A percentile compares a stretch with the other conserved stretches of the same genome.
Evolutionary conservation across 92 coral and sea anemone genomes (phyloP).

Genomic region (Pocillopora meandrina): DNA sequence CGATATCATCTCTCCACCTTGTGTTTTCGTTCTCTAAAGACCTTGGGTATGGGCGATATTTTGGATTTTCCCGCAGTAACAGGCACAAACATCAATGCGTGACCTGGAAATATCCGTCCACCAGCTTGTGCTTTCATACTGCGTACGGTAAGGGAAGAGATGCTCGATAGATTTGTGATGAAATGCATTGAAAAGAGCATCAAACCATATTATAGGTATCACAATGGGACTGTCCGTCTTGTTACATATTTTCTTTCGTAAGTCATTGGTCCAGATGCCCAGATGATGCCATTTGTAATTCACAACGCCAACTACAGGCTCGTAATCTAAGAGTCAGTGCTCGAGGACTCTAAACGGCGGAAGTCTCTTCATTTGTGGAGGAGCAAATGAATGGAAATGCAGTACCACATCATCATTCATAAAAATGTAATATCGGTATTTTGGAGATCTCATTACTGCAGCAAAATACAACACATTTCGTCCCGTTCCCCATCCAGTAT

Average conservation of each 20-base stretch:
- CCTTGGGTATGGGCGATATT: background rate
- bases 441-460: too few species aligned
- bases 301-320: conserved; percentile 19
- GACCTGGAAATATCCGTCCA: conserved; percentile 32
- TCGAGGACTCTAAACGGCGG: too few species aligned
- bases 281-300: background rate
- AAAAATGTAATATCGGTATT: too few species aligned
- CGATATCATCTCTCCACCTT: background rate
- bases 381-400: too few species aligned
- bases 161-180: conserved; percentile 30
- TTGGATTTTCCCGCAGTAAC: background rate
- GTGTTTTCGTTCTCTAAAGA: too few species aligned
- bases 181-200: conserved; percentile 17
- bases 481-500: too few species aligned
- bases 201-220: background rate
- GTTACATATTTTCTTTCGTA: conserved; percentile 24
- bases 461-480: too few species aligned
- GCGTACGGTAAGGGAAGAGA: conserved; percentile 23
- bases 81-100: conserved; percentile 25
- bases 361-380: too few species aligned
- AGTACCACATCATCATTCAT: too few species aligned
- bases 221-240: background rate
- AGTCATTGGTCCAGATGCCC: background rate
- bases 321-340: too few species aligned
- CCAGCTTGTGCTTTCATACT: background rate